Evolutionary conservation across 2,888 invertebrate species (phyloP), one percentile per base, ranked within the genome.

Genomic region (Dioctria rufipes): DNA sequence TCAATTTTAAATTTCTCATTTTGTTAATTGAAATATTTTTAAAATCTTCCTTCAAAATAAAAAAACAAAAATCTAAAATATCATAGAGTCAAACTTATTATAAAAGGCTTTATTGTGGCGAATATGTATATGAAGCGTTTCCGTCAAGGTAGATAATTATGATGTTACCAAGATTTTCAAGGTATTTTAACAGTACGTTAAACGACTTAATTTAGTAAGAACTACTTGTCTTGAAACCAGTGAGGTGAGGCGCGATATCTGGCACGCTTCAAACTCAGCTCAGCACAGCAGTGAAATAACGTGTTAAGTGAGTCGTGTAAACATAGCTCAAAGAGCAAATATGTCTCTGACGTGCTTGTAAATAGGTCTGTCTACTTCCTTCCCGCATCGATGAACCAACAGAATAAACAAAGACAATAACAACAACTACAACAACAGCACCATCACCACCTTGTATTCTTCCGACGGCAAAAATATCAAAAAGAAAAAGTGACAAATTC

Each of bases 381-480:
- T 75, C 43, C 73, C 73, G 73, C 60, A 43, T 75, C 73, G 73
- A 42, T 75, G 73, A 75, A 25, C 37, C 46, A 69, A 49, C 73
- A 25, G 25, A 25, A 25, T 25, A 25, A 25, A 25, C 25, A 25
- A 25, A 25, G 25, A 25, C 25, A 25, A 25, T 25, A 25, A 25
- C 2, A 25, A 25, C 25, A 25, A 25, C 25, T 25, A 25, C 25
- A 25, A 25, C 25, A 25, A 25, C 25, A 1, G 25, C 25, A 25
- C 25, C 25, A 25, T 25, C 25, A 69, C 42, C 69, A 60, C 58
- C 60, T 60, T 60, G 42, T 39, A 37, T 37, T 60, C 73, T 75
- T 75, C 73, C 73, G 73, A 60, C 73, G 73, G 73, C 43, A 60
- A 75, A 58, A n/a, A 40, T 40, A 25, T 60, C 25, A 25, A 25